Base-by-base conservation (phyloP, 2,113 vertebrate genomes). In the Penelope pileata region DNA sequence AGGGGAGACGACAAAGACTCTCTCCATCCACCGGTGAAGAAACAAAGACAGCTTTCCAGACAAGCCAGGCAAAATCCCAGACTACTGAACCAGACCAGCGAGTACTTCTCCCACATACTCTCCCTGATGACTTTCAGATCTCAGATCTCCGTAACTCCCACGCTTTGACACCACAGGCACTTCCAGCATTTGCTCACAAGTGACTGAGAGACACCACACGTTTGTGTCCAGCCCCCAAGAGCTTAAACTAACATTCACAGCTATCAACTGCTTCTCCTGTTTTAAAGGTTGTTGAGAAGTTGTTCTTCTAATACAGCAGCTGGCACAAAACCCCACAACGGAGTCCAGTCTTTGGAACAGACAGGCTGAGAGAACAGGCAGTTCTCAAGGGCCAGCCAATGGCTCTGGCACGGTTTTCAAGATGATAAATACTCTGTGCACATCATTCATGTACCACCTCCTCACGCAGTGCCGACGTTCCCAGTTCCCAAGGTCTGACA, bases 391-490 rank as follows among this genome's bases (percentile, higher is more conserved):
- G 10, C 45, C 83, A 93, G 90, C 2, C 0, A 64, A 38, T 1
- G 0, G 63, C 72, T 74, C 79, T 77, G 59, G 79, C 24, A 78
- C 64, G 17, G 62, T 10, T 85, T 85, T 51, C 51, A 26, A 40
- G n/a, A 27, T 4, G 68, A 93, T 9, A 36, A 92, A 93, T 1
- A 56, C 59, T 38, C 82, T 15, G 42, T 10, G 16, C 16, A 53
- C 67, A 30, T 3, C 82, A 79, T 21, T 69, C 36, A 3, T 4
- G 43, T 30, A 18, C 67, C 91, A 90, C 50, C 27, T 56, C 12
- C 3, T 43, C n/a, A n/a, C n/a, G n/a, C n/a, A n/a, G n/a, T n/a
- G 0, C 60, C 48, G 81, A 10, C 0, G 0, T 5, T 13, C 51
- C 29, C 32, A 42, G 58, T 22, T n/a, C 21, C 56, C 1, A 1